Conservation (phyloP, 1,140 invertebrate species). For the Aethina tumida region DNA sequence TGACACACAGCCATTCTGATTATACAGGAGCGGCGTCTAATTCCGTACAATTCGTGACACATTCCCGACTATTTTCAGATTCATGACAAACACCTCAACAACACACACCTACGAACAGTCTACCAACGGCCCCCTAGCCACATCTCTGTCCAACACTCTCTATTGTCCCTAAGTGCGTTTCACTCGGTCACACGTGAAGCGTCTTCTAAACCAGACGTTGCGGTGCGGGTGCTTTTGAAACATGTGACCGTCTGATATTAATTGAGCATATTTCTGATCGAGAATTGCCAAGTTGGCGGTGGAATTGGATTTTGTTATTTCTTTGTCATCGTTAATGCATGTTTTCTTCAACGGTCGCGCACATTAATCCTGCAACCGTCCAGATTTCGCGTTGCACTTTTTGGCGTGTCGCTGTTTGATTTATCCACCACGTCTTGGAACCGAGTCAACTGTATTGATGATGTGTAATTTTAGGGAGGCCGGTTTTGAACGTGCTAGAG, state of each 20-base stretch:
- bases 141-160: not conserved
- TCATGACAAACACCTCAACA: conserved; percentile 23
- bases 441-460: too few species aligned
- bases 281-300: conserved; percentile 7
- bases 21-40: conserved; percentile 14
- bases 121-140: not conserved
- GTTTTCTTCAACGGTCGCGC: too few species aligned
- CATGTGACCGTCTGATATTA: conserved; percentile 19
- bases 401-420: too few species aligned
- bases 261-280: conserved; percentile 17
- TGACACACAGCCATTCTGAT: too few species aligned
- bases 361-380: too few species aligned
- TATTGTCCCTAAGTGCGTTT: not conserved
- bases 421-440: too few species aligned
- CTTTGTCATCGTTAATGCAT: too few species aligned
- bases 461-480: too few species aligned
- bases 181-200: not conserved
- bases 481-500: too few species aligned
- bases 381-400: too few species aligned
- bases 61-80: conserved; percentile 17
- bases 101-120: conserved; percentile 4
- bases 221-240: conserved; percentile 17
- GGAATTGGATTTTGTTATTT: conserved; percentile 5
- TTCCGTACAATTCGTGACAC: conserved; percentile 20
- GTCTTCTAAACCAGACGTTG: not conserved